Conservation (phyloP, 2,113 vertebrate genomes). For the Muscicapa adusta region DNA sequence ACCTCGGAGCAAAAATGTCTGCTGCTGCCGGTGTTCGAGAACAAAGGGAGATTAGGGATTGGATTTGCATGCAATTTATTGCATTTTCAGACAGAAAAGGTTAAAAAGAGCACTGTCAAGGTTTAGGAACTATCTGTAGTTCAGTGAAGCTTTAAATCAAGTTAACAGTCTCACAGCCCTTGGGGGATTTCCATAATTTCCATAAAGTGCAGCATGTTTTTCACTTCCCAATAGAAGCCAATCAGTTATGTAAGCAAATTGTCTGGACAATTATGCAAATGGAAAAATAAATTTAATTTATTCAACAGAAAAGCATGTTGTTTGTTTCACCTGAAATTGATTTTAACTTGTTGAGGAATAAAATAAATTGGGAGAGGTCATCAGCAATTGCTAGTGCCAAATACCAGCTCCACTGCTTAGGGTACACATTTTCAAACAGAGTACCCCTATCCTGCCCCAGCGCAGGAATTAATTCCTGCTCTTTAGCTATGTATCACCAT, state of each 20-base stretch:
- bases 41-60: background rate
- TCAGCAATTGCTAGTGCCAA: background rate
- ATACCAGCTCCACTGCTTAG: background rate
- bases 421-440: background rate
- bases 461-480: background rate
- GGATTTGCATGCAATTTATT: background rate
- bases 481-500: background rate
- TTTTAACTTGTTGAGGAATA: background rate
- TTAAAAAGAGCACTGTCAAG: background rate
- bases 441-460: rapidly evolving
- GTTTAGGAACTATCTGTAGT: background rate
- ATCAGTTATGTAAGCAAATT: slow-evolving; percentile 15
- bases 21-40: background rate
- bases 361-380: background rate
- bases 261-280: background rate
- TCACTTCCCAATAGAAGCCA: background rate
- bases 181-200: background rate
- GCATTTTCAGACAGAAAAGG: background rate
- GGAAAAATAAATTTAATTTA: background rate
- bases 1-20: background rate
- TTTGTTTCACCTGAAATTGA: background rate
- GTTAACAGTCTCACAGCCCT: background rate
- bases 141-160: slow-evolving; percentile 20
- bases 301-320: background rate
- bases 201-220: background rate